Conservation (phyloP, 1,140 invertebrate genomes). For the Nymphalis io region DNA sequence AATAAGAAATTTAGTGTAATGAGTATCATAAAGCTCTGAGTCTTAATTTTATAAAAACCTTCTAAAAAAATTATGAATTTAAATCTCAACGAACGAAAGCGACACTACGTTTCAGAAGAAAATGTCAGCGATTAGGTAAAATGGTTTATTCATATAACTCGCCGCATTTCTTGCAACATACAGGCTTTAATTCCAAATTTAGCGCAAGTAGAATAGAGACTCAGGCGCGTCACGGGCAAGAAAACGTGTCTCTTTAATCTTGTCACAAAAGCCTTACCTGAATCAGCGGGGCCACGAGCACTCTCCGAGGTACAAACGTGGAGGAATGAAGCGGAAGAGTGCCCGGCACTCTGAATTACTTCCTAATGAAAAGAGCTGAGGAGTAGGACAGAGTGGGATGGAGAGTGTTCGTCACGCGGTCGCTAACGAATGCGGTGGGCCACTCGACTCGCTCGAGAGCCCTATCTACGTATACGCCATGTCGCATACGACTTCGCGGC, state of each 20-base stretch:
- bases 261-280: conserved; percentile 78
- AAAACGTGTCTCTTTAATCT: conserved; percentile 77
- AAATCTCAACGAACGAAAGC: too few relatives aligned
- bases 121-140: conserved; percentile 16
- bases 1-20: too few relatives aligned
- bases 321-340: conserved; percentile 77
- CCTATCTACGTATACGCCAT: conserved; percentile 47
- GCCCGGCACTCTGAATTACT: conserved; percentile 76
- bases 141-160: conserved; percentile 15
- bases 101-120: neutral
- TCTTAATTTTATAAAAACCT: neutral
- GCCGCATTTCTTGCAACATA: conserved; percentile 34
- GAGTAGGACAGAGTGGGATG: conserved; percentile 63
- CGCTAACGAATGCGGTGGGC: conserved; percentile 74
- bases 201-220: conserved; percentile 53
- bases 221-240: conserved; percentile 52
- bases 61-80: too few relatives aligned
- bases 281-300: conserved; percentile 72
- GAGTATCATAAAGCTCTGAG: neutral
- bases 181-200: conserved; percentile 68
- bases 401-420: conserved; percentile 62
- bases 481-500: conserved; percentile 43
- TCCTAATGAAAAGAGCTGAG: conserved; percentile 78
- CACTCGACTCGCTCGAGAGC: conserved; percentile 62
- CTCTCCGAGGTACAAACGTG: conserved; percentile 66